These are phyloP conservation scores for Nothobranchius kuhntae DNA, from an alignment of 2,113 vertebrate species.

Conservation along the genomic window DNA sequence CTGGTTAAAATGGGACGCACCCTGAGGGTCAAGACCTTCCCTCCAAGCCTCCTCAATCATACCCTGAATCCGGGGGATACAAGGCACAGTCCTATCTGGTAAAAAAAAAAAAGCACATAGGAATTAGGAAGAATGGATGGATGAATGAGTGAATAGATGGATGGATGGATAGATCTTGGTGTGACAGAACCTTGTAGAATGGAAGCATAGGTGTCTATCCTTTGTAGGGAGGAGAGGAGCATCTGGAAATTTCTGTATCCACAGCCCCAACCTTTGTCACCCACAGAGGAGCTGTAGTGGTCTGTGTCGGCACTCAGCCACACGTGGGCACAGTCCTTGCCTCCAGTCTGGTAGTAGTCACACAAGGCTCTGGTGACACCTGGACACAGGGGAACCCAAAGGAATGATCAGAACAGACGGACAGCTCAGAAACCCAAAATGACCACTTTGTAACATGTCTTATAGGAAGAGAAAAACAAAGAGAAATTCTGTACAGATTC, in stretches of 20 bases:
- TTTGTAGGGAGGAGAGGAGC: slow-evolving; percentile 87
- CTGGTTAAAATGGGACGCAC: slow-evolving; percentile 88
- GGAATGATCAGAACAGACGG: too few species aligned
- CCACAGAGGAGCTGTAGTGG: slow-evolving; percentile 87
- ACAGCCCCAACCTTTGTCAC: slow-evolving; percentile 94
- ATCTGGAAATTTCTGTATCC: slow-evolving; percentile 98
- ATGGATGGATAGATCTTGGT: too few species aligned
- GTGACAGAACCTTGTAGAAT: slow-evolving; percentile 78
- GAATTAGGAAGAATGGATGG: too few species aligned
- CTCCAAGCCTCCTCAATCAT: slow-evolving; percentile 93
- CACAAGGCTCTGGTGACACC: slow-evolving; percentile 83
- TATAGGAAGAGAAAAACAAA: too few species aligned
- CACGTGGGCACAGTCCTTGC: slow-evolving; percentile 80
- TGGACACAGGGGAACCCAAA: slow-evolving; percentile 39
- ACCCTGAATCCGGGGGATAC: slow-evolving; percentile 89
- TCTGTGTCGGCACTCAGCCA: slow-evolving; percentile 89
- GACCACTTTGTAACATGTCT: too few species aligned
- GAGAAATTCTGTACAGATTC: too few species aligned
- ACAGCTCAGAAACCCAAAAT: too few species aligned
- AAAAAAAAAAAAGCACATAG: neutral
- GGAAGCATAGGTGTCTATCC: slow-evolving; percentile 77
- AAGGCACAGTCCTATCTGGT: slow-evolving; percentile 82
- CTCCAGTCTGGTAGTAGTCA: slow-evolving; percentile 82
- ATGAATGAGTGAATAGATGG: too few species aligned
- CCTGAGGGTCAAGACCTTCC: slow-evolving; percentile 91